phyloP scores from a whole-genome alignment of 1,140 invertebrate genomes.

The Formica selysi region DNA sequence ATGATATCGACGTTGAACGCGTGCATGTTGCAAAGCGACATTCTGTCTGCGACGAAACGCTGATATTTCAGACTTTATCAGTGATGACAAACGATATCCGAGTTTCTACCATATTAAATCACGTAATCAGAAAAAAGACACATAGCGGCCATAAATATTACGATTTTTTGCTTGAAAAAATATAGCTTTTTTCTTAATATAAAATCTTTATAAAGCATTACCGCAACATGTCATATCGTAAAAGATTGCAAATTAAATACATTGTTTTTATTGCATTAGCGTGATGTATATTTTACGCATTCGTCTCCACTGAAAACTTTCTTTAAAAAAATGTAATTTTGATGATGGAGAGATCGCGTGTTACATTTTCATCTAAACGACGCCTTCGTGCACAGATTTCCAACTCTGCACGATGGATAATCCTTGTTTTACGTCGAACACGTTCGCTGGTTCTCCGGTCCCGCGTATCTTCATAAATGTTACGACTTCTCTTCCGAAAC shows the following conservation, averaged over 20 bases:
- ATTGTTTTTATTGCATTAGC: not conserved
- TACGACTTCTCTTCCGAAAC: conserved; percentile 54
- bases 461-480: conserved; percentile 50
- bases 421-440: not conserved
- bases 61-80: conserved; percentile 27
- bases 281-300: not conserved
- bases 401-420: not conserved
- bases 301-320: not conserved
- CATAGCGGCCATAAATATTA: not conserved
- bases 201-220: not conserved
- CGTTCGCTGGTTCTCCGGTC: not conserved
- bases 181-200: not conserved
- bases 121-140: not conserved
- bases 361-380: conserved; percentile 18
- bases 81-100: not conserved
- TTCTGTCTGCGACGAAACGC: conserved; percentile 18
- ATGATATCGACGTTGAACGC: not conserved
- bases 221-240: not conserved
- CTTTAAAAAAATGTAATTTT: not conserved
- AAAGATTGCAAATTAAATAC: not conserved
- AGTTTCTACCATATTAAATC: not conserved
- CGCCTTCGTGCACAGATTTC: conserved; percentile 11
- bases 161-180: not conserved
- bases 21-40: conserved; percentile 8
- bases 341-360: not conserved